Conservation (phyloP, 2,113 vertebrate species). For the Peromyscus polionotus region DNA sequence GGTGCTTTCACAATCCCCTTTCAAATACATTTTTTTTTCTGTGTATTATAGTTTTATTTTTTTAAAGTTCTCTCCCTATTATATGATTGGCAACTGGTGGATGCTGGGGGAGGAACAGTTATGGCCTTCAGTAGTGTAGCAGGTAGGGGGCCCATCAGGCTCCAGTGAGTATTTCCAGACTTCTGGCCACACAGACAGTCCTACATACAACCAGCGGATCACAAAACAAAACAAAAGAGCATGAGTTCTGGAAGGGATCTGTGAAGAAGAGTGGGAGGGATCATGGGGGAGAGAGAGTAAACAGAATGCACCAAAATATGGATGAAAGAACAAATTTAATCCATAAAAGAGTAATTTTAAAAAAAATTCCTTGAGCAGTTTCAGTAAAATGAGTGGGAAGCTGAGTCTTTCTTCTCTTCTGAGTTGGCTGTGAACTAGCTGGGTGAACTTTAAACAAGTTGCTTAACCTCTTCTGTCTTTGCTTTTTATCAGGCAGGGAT, state of each 20-base stretch:
- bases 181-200: neutral
- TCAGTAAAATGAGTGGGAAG: neutral
- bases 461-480: conserved; percentile 1
- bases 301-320: neutral
- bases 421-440: neutral
- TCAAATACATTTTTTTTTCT: conserved; percentile 8
- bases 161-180: neutral
- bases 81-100: neutral
- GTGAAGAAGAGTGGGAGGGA: neutral
- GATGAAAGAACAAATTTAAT: neutral
- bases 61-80: neutral
- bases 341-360: neutral
- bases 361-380: conserved; percentile 17
- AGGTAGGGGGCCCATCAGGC: too few relatives aligned
- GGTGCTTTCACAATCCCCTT: neutral
- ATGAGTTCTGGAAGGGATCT: neutral
- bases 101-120: neutral
- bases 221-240: neutral
- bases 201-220: neutral
- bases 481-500: neutral
- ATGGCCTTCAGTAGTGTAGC: neutral
- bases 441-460: conserved; percentile 41
- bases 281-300: neutral
- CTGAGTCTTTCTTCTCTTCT: neutral
- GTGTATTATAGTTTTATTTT: neutral